Base-by-base conservation (phyloP, 2,113 vertebrate species). In the Oryzias curvinotus region DNA sequence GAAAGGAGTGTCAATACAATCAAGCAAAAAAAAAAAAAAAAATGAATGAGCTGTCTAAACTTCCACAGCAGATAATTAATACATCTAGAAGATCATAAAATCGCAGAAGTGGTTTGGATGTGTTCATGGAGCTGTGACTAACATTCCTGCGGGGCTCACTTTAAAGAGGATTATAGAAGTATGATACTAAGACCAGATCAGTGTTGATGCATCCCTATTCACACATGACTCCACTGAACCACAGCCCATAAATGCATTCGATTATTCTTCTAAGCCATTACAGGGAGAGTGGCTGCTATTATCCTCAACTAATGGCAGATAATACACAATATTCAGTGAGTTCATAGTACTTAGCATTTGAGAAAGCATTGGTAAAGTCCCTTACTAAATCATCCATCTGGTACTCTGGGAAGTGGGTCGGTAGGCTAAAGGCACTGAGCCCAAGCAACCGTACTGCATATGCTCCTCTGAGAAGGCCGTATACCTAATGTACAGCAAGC, bases 341-440 rank as follows among this genome's bases (percentile, higher is more conserved):
- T 88, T 91, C 82, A 89, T 69, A 80, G 85, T 72, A 73, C 58
- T 77, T 68, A 80, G 80, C 72, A 84, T 87, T 85, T 81, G 77
- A 68, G 82, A 81, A 86, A 84, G 87, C 68, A 72, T 81, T 46
- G 42, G 81, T 88, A 89, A 91, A 86, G 73, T 85, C 80, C 81
- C 67, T 63, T 77, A 88, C 75, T 92, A 87, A 90, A 89, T 90
- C 87, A 90, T 90, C 75, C 82, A 80, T 83, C 78, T 82, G 69
- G 71, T 82, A 46, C 84, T 87, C 81, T 57, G 18, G 84, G 85
- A 87, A 88, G 46, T 43, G 60, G 50, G 65, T 49, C 56, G 71
- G 55, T 84, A 82, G 84, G 80, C 75, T 70, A 74, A 57, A 70
- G 74, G 70, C 47, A 58, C 6, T 4, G 8, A 53, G 6, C 8